Conservation (phyloP, 2,113 vertebrate genomes). For the Ptychochromis oligacanthus region DNA sequence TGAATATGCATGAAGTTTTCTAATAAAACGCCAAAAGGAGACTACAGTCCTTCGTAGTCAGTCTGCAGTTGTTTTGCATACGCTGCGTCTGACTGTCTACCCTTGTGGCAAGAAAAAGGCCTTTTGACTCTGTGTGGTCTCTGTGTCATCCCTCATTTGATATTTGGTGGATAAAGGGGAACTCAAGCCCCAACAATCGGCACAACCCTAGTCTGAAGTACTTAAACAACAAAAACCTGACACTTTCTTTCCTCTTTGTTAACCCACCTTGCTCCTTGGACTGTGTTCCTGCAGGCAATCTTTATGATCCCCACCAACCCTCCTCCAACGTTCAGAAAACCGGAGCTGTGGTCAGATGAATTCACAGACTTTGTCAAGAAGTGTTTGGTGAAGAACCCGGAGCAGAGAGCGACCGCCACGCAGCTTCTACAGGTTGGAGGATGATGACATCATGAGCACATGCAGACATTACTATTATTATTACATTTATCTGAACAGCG, state of each 20-base stretch:
- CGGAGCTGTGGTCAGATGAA: slow-evolving; percentile 97
- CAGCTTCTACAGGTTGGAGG: slow-evolving; percentile 94
- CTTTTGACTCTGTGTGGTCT: too few relatives aligned
- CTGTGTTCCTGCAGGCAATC: slow-evolving; percentile 85
- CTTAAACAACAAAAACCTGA: too few relatives aligned
- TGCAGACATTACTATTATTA: not conserved
- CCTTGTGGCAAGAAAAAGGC: too few relatives aligned
- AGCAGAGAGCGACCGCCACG: slow-evolving; percentile 97
- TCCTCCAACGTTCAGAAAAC: slow-evolving; percentile 97
- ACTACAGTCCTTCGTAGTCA: too few relatives aligned
- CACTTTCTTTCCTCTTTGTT: not conserved
- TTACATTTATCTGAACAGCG: not conserved
- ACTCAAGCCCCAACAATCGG: too few relatives aligned
- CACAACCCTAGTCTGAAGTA: not conserved
- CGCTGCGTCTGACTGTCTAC: too few relatives aligned
- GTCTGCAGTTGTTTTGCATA: too few relatives aligned
- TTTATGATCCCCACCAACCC: slow-evolving; percentile 99
- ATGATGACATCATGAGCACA: not conserved
- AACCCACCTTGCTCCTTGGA: not conserved
- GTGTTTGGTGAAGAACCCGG: slow-evolving; percentile 97
- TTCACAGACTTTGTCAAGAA: slow-evolving; percentile 99
- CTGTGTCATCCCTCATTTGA: too few relatives aligned
- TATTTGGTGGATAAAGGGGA: too few relatives aligned
- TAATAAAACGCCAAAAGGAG: too few relatives aligned
- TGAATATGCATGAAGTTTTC: too few relatives aligned